Percentiles rank a stretch among this genome's conserved stretches.
phyloP scores from a whole-genome alignment of 2,888 invertebrate genomes.

The Leptinotarsa haldemani region DNA sequence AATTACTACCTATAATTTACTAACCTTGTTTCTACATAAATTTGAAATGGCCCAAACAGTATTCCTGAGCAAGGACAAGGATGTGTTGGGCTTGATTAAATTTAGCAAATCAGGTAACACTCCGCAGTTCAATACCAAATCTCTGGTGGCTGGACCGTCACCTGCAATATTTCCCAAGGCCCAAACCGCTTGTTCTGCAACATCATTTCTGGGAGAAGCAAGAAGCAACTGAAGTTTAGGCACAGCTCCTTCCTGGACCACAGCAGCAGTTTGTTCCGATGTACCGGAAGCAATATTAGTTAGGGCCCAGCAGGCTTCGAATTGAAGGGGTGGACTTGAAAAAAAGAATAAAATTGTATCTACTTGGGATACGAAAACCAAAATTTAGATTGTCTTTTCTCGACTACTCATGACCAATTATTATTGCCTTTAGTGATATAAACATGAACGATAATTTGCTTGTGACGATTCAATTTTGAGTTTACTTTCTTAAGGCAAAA shows the following conservation, averaged over 20 bases:
- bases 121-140: conserved; percentile 80
- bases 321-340: conserved; percentile 81
- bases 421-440: no score
- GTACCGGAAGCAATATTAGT: conserved; percentile 98
- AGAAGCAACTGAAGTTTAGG: conserved; percentile 83
- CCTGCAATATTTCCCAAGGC: conserved; percentile 99
- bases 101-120: conserved; percentile 79
- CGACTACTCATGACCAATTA: no score
- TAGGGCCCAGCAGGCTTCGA: conserved; percentile 97
- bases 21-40: conserved; percentile 86
- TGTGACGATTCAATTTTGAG: no score
- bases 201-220: conserved; percentile 73
- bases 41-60: conserved; percentile 95
- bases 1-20: conserved; percentile 10
- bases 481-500: no score
- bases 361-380: no score
- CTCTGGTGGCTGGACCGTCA: conserved; percentile 83
- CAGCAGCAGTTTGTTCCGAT: conserved; percentile 88
- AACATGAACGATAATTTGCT: no score
- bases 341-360: neutral
- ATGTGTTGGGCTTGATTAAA: conserved; percentile 74
- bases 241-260: conserved; percentile 88
- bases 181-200: conserved; percentile 96
- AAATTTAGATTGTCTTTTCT: no score
- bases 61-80: conserved; percentile 77